phyloP scores from a whole-genome alignment of 2,797 vertebrate species.

The Lutjanus campechanus region DNA sequence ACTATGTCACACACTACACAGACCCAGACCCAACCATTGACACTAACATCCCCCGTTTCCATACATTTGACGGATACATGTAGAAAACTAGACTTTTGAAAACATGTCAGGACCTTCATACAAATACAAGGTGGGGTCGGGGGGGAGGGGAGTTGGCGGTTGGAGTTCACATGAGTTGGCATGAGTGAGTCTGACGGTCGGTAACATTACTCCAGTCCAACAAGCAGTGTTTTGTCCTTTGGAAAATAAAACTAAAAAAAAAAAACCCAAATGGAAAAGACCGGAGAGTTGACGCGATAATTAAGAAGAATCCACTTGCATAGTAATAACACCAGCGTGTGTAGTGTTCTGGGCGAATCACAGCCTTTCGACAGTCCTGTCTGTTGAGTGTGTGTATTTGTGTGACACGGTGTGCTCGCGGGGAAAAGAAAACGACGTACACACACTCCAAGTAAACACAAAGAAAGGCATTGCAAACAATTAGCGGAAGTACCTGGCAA shows the following conservation, averaged over 20 bases:
- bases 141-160: constrained; percentile 2
- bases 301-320: constrained; percentile 89
- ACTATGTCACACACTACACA: constrained; percentile 75
- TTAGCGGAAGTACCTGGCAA: constrained; percentile 90
- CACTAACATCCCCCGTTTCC: constrained; percentile 52
- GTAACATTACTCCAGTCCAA: constrained; percentile 71
- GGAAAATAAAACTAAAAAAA: constrained; percentile 51
- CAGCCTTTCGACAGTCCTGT: constrained; percentile 82
- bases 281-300: constrained; percentile 61
- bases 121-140: constrained; percentile 47
- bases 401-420: constrained; percentile 41
- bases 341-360: constrained; percentile 82
- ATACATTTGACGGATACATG: constrained; percentile 56
- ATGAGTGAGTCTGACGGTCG: constrained; percentile 59
- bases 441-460: constrained; percentile 78
- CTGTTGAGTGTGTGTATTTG: constrained; percentile 41
- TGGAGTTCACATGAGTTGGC: constrained; percentile 52
- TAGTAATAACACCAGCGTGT: constrained; percentile 92
- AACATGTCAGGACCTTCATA: constrained; percentile 65
- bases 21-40: constrained; percentile 60
- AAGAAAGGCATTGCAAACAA: constrained; percentile 86
- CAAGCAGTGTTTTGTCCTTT: constrained; percentile 81
- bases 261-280: constrained; percentile 43
- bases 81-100: constrained; percentile 74
- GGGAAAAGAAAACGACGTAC: constrained; percentile 38